Evolutionary conservation across 2,888 invertebrate species (phyloP).

Genomic region (Chirona hameri): DNA sequence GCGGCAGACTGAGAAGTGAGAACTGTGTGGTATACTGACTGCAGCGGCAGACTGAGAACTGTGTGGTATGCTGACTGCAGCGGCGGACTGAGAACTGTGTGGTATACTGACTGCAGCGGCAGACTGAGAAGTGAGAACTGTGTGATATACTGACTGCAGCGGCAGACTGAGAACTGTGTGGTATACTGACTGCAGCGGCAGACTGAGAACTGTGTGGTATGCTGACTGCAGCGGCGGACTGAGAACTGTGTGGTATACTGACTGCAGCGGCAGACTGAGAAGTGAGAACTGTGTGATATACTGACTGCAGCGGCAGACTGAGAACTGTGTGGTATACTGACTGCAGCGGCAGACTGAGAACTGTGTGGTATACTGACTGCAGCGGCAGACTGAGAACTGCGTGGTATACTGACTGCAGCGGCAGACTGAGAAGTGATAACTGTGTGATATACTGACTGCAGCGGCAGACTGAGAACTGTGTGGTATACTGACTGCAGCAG

Average conservation of each 20-base stretch:
- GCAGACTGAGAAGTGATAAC: no score
- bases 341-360: no score
- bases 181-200: no score
- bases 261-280: no score
- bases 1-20: conserved; percentile 33
- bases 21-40: conserved; percentile 36
- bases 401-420: no score
- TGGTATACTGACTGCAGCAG: no score
- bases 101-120: no score
- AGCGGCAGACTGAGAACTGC: conserved; percentile 33
- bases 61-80: conserved; percentile 37
- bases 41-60: no score
- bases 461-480: conserved; percentile 34
- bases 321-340: conserved; percentile 35
- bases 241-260: conserved; percentile 35
- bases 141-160: conserved; percentile 37
- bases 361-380: conserved; percentile 37
- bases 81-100: conserved; percentile 34
- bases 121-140: no score
- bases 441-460: conserved; percentile 36
- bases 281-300: no score
- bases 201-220: no score
- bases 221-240: conserved; percentile 35
- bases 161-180: conserved; percentile 34
- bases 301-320: conserved; percentile 35